These are phyloP conservation scores for Thalpophila matura DNA, from an alignment of 2,888 invertebrate genomes.

Conservation along the genomic window DNA sequence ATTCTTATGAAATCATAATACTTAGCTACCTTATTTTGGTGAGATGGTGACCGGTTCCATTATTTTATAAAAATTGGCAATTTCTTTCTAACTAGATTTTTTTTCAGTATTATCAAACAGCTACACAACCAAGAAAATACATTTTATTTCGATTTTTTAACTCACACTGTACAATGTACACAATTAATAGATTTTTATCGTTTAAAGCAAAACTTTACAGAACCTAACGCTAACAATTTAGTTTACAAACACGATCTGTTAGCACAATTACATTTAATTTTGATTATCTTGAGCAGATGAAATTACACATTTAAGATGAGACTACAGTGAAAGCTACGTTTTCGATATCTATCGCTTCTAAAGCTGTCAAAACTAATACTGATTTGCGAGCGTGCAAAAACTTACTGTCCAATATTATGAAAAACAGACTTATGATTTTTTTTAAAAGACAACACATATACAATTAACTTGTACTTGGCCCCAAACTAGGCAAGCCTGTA, in stretches of 20 bases:
- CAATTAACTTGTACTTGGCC: no score
- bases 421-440: no score
- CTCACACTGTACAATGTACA: constrained; percentile 5
- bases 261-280: constrained; percentile 53
- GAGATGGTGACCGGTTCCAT: no score
- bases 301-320: constrained; percentile 31
- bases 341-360: not conserved
- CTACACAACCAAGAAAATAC: not conserved
- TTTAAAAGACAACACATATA: no score
- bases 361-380: not conserved
- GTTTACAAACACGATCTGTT: constrained; percentile 46
- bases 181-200: constrained; percentile 2
- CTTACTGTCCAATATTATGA: no score
- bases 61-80: no score
- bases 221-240: constrained; percentile 51
- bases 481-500: no score
- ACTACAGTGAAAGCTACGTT: constrained; percentile 31
- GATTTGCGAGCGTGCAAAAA: no score
- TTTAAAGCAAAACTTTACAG: constrained; percentile 32
- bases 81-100: no score
- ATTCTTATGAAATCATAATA: no score
- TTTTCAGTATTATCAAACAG: no score
- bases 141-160: not conserved
- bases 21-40: no score
- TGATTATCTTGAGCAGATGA: constrained; percentile 59